Percentiles rank a stretch among this genome's conserved stretches.
These are phyloP conservation scores for Pycnonotus jocosus DNA, from an alignment of 2,113 vertebrate genomes.

Conservation along the genomic window DNA sequence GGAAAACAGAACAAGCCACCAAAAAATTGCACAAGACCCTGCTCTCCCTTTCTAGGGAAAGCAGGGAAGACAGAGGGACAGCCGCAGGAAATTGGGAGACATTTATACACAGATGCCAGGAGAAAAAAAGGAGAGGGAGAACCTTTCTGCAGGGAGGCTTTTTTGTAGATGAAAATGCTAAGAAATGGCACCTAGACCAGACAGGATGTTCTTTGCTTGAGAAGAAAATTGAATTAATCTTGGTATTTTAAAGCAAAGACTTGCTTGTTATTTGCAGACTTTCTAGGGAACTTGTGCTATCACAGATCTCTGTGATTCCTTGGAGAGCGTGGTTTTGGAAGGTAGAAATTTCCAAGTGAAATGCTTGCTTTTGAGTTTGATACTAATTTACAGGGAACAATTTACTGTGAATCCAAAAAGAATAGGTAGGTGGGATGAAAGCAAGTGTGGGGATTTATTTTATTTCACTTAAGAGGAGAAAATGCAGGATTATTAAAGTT, in stretches of 20 bases:
- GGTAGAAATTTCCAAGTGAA: neutral
- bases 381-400: neutral
- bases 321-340: neutral
- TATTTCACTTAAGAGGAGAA: neutral
- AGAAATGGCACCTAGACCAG: neutral
- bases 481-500: neutral
- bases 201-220: neutral
- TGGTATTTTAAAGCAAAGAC: neutral
- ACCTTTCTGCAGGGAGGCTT: neutral
- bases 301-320: neutral
- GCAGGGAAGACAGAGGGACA: neutral
- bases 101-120: neutral
- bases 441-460: neutral
- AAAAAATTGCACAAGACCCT: neutral
- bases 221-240: neutral
- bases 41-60: neutral
- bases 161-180: neutral
- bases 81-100: neutral
- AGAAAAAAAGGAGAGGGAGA: neutral
- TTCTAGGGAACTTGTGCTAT: neutral
- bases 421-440: neutral
- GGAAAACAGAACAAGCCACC: neutral
- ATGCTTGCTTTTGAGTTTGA: neutral
- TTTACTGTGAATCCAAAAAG: neutral
- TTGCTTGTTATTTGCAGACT: neutral